Percentiles rank a stretch among this genome's conserved stretches.
Evolutionary conservation across 2,113 vertebrate species (phyloP).

Genomic region (Tragelaphus strepsiceros): DNA sequence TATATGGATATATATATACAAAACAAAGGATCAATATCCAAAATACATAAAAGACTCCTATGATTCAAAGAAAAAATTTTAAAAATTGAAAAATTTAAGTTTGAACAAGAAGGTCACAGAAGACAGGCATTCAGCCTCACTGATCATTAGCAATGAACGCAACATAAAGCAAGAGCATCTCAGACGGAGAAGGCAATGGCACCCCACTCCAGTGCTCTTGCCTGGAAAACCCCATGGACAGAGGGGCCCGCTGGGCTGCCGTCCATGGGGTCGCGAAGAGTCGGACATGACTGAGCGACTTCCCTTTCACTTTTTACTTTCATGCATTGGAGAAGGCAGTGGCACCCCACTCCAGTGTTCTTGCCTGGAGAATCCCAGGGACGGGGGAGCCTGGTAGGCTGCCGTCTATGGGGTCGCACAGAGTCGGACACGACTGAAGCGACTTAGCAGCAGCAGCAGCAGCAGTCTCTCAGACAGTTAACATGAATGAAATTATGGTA

Average conservation of each 20-base stretch:
- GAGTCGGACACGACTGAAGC: no score
- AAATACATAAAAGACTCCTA: background rate
- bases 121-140: background rate
- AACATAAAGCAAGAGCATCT: background rate
- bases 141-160: background rate
- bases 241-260: no score
- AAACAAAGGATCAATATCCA: background rate
- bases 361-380: no score
- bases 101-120: background rate
- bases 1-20: background rate
- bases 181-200: no score
- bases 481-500: background rate
- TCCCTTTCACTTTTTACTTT: no score
- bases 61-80: background rate
- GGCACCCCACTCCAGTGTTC: no score
- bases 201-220: no score
- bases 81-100: background rate
- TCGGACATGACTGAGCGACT: fast-evolving
- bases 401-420: no score
- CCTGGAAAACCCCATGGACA: fast-evolving
- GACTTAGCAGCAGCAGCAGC: no score
- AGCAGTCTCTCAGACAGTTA: background rate
- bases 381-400: no score
- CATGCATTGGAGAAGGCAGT: no score
- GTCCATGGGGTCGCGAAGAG: no score